phyloP scores from a whole-genome alignment of 2,113 vertebrate species.

The Mixornis gularis region DNA sequence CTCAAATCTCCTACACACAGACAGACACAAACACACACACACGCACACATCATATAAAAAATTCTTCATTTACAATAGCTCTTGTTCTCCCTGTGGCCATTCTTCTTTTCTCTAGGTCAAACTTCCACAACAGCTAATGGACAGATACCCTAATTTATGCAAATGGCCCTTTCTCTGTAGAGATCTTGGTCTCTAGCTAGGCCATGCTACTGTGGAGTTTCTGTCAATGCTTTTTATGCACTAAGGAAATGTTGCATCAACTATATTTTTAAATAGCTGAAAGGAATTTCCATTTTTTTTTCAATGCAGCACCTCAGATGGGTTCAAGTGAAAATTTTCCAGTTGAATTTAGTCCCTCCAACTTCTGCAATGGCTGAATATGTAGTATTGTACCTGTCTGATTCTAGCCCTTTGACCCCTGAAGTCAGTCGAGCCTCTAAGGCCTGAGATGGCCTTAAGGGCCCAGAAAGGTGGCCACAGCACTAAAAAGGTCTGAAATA shows the following conservation, averaged over 20 bases:
- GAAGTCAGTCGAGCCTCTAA: background rate
- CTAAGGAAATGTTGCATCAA: background rate
- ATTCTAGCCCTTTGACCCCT: background rate
- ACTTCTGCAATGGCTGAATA: background rate
- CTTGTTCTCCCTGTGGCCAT: background rate
- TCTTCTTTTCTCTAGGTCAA: background rate
- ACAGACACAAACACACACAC: rapidly evolving
- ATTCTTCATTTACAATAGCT: background rate
- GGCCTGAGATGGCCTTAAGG: background rate
- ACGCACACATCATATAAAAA: background rate
- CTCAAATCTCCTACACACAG: background rate
- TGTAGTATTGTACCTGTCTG: background rate
- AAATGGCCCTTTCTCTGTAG: background rate
- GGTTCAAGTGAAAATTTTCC: background rate
- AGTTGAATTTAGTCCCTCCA: background rate
- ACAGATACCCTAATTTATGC: background rate
- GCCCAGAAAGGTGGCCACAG: background rate
- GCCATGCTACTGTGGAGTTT: background rate
- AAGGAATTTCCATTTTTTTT: background rate
- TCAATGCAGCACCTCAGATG: background rate
- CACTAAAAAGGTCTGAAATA: background rate
- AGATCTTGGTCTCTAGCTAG: background rate
- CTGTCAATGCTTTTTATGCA: background rate
- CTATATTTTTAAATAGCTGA: background rate
- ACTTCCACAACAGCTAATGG: background rate